A percentile compares a stretch with the other conserved stretches of the same genome.
These are phyloP conservation scores for Morbakka virulenta DNA, from an alignment of 30 jellyfish, hydroid and myxozoan species.

Conservation along the genomic window DNA sequence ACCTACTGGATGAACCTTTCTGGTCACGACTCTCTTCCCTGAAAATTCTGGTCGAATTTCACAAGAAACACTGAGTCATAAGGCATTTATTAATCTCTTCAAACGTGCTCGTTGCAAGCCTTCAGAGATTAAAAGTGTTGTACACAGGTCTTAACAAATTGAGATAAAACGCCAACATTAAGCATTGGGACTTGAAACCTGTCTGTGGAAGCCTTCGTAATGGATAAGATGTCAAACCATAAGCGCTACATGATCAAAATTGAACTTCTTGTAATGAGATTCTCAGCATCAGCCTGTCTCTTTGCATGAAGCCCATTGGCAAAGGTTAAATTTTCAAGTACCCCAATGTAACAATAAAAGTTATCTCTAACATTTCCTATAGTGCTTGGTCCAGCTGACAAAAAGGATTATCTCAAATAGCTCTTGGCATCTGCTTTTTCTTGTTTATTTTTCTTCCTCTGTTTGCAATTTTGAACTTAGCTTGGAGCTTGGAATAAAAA, in stretches of 20 bases:
- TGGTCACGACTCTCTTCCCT: neutral
- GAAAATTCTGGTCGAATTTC: conserved; percentile 1
- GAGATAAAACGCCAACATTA: conserved; percentile 40
- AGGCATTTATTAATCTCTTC: conserved; percentile 4
- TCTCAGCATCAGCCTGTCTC: neutral
- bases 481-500: neutral
- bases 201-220: conserved; percentile 56
- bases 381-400: neutral
- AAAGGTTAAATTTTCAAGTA: neutral
- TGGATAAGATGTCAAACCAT: conserved; percentile 6
- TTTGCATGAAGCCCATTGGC: neutral
- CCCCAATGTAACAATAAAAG: neutral
- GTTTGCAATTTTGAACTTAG: neutral
- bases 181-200: conserved; percentile 53
- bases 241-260: neutral
- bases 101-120: conserved; percentile 11
- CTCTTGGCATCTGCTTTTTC: neutral
- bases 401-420: neutral
- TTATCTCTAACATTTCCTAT: neutral
- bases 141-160: conserved; percentile 8
- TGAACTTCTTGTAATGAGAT: neutral
- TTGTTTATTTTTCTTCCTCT: neutral
- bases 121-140: conserved; percentile 6
- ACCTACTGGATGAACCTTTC: conserved; percentile 11
- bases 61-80: conserved; percentile 9